Evolutionary conservation across 2,888 invertebrate species (phyloP).

Genomic region (Platerodrilus igneus): DNA sequence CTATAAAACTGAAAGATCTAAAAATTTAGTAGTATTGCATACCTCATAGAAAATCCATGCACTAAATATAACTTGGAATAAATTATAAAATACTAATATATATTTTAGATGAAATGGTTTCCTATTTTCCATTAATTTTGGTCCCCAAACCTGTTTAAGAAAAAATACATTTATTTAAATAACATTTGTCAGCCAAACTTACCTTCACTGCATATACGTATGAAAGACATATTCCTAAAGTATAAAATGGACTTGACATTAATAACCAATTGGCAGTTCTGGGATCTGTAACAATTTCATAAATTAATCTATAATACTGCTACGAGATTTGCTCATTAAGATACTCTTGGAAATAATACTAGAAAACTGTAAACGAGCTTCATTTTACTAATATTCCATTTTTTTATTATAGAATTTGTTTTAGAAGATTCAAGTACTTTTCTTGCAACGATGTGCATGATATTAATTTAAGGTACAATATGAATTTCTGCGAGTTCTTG

Average conservation of each 20-base stretch:
- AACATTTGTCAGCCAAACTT: too few relatives aligned
- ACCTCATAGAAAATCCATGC: constrained; percentile 90
- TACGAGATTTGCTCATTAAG: too few relatives aligned
- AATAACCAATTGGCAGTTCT: constrained; percentile 88
- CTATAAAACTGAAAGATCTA: background rate
- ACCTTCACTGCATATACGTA: constrained; percentile 90
- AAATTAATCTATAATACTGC: too few relatives aligned
- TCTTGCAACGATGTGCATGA: too few relatives aligned
- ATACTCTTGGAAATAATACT: too few relatives aligned
- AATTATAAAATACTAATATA: constrained; percentile 58
- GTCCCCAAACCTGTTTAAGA: constrained; percentile 70
- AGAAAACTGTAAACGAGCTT: too few relatives aligned
- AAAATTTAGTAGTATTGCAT: constrained; percentile 41
- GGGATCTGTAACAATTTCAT: constrained; percentile 67
- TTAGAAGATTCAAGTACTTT: too few relatives aligned
- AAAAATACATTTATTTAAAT: too few relatives aligned
- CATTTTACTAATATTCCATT: too few relatives aligned
- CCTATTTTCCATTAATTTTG: constrained; percentile 86
- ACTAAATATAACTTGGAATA: constrained; percentile 86
- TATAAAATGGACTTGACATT: constrained; percentile 92
- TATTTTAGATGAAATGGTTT: constrained; percentile 74
- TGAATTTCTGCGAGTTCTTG: too few relatives aligned
- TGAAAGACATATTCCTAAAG: constrained; percentile 79
- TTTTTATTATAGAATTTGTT: too few relatives aligned
- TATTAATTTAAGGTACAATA: too few relatives aligned